Base-by-base conservation (phyloP, 2,113 vertebrate species). In the Antidorcas marsupialis region DNA sequence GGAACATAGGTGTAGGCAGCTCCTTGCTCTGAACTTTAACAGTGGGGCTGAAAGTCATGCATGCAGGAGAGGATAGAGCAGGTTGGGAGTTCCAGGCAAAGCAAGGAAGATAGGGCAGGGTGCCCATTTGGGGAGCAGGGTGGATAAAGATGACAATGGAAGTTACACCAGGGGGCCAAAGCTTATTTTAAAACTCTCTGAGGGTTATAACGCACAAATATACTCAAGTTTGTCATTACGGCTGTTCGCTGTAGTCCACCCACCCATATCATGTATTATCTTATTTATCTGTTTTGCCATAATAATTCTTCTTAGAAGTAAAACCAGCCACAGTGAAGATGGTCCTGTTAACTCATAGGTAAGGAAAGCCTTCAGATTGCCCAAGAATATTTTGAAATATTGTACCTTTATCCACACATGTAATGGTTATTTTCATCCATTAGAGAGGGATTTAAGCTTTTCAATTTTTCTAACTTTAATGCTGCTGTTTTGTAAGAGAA, bases 381-480 rank as follows among this genome's bases (percentile, higher is more conserved):
- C 39, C 36, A 76, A 82, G 27, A 57, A 50, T 60, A 92, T 89
- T 39, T 95, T 78, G 67, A 96, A 96, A 43, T 91, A 43, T 7
- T 88, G 9, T 64, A 9, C 6, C 12, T 90, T 90, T 27, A 87
- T 71, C 28, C 13, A 81, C 8, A 1, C 74, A 17, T 84, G 23
- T 67, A 53, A 92, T 33, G 55, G 39, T 98, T 98, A n/a, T 52
- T 78, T 33, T 95, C 89, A 82, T 94, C 97, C 92, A 64, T 93
- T 96, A 64, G n/a, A 96, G 12, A 30, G 47, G 83, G n/a, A 98
- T 97, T 98, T 96, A 71, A 60, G 57, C 67, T 91, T 95, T 97
- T 64, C 25, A 78, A 16, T 97, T 97, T 91, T 96, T 94, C 71
- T 28, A 27, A 78, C 67, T 97, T 0, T 1, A 74, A 89, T 98